Base-by-base conservation (phyloP, 1,140 invertebrate genomes). In the Pseudomyrmex pallidus region DNA sequence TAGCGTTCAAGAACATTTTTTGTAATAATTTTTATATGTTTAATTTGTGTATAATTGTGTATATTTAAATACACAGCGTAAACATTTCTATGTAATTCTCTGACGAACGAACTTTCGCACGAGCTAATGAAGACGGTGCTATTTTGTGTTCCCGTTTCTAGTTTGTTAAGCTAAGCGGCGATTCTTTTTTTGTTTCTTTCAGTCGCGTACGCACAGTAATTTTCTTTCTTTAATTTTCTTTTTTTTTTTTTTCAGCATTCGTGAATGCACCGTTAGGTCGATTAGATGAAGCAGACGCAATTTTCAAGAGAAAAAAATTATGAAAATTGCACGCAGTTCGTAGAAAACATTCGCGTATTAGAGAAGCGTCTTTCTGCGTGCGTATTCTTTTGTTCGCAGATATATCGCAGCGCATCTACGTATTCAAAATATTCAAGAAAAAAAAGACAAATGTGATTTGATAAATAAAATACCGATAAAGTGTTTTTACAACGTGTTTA, bases 121-220 rank as follows among this genome's bases (percentile, higher is more conserved):
- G 56, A 25, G 10, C 62, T 52, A 52, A 48, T 56, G 35, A 84
- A 62, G 57, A 74, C 73, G 64, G 35, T 76, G 44, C 50, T 62
- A 83, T 74, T 82, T 85, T 68, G 87, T 76, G 89, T 84, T 89
- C 90, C 82, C 90, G 90, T 91, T 92, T 90, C 85, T 84, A 68
- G 86, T 89, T 88, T 83, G 87, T 89, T 91, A 87, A 88, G 57
- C 68, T 68, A 72, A 35, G 35, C 4, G 35, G 4, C 35, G 35
- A 35, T 35, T 35, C 35, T 35, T 35, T 35, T 35, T 35, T 73
- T n/a, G 46, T 56, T 66, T 61, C 64, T 82, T 59, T 66, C 68
- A 46, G 1, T 17, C 12, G 1, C 10, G 50, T 74, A 52, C 12
- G 63, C 17, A 10, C 9, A 44, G 46, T 13, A 46, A 73, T 73